Evolutionary conservation across 2,888 invertebrate species (phyloP), one percentile per base, ranked within the genome.

Genomic region (Cryptus armator): DNA sequence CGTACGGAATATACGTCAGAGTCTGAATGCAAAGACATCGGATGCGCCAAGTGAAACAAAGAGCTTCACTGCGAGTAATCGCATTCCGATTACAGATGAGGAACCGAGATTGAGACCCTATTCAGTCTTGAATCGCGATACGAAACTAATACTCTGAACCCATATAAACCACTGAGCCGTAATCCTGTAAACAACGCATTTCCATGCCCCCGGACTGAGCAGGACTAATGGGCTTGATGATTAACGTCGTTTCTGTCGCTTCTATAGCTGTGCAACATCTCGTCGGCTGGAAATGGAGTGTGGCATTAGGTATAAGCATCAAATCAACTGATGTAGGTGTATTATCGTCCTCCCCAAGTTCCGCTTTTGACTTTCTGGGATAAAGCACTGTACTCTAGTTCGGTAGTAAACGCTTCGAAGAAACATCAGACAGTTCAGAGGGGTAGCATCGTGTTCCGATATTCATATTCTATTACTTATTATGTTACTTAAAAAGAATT

Each of bases 121-220:
- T 51, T 32, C 24, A n/a, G 71, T 37, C 59, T 64, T 19, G 51
- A 48, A 56, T 64, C 51, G 44, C 24, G 43, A 68, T 78, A 53
- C 77, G 83, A 79, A 72, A 81, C 77, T 83, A 81, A 84, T 70
- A 84, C 70, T 82, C 56, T 14, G 68, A 75, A 75, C 74, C 37
- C 44, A 68, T 79, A 79, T 29, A 90, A 87, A 88, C 37, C 89
- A 88, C 83, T 86, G 88, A 87, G 86, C 85, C 88, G 86, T 90
- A 86, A 89, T 88, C 87, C 85, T 88, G 90, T 90, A 90, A 90
- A 90, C 89, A 90, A 88, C 87, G 71, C 88, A 90, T 90, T 89
- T 89, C 90, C 89, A 88, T 89, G 88, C 86, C 86, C 81, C 77
- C 80, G 86, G 88, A 86, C 87, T 88, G 87, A 87, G 86, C 86